Base-by-base conservation (phyloP, 2,113 vertebrate species). In the Psilopogon haemacephalus region DNA sequence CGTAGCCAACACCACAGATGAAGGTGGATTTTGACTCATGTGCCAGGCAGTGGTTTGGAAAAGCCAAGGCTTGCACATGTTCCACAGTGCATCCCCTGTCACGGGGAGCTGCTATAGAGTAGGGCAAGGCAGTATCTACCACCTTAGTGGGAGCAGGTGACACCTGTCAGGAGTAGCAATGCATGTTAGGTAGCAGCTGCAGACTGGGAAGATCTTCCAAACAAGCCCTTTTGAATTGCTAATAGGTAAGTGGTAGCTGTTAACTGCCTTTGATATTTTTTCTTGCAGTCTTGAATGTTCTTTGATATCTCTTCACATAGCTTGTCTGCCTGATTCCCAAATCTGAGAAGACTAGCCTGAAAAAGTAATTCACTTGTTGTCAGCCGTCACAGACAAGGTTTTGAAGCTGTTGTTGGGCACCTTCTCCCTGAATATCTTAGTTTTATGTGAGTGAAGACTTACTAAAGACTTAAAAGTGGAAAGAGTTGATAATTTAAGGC, bases 21-120 rank as follows among this genome's bases (percentile, higher is more conserved):
- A 75, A 56, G 42, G 11, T 74, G 77, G 30, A 44, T 59, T 44
- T 87, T 35, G 37, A 54, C 74, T 37, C 19, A 17, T 81, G 46
- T 71, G 40, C 32, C 65, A 59, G 60, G 37, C 54, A 56, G 58
- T 79, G n/a, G 58, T 59, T 55, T 18, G 12, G 55, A 33, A 63
- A 9, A 37, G 37, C 72, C 0, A 1, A 44, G 68, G 44, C 40
- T 21, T 0, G 0, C 2, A 3, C 0, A 0, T 11, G 40, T 35
- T 11, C 27, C 17, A 13, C 2, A 0, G 35, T 48, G 7, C 70
- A 28, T 69, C 48, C 37, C 35, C 3, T 5, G 12, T 35, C 35
- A 32, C 1, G 1, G 12, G 27, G 7, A n/a, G 48, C 54, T 74
- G 56, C 54, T 77, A 9, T 40, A 3, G 1, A 28, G 30, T 54